Conservation (phyloP, 2,113 vertebrate species). For the Apteryx mantelli region DNA sequence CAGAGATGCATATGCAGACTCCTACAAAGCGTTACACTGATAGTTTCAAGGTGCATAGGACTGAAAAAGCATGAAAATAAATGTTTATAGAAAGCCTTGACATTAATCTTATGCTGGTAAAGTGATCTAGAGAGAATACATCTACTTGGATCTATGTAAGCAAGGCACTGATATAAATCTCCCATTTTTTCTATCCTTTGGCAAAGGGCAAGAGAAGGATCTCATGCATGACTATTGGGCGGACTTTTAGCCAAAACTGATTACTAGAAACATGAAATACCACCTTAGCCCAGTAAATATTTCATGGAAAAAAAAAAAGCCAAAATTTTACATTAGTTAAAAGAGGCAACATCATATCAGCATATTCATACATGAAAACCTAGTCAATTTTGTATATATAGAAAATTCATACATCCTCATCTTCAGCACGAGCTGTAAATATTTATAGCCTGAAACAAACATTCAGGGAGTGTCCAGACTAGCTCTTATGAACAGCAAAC, state of each 20-base stretch:
- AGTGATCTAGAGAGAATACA: not conserved
- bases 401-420: not conserved
- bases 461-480: not conserved
- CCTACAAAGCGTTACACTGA: not conserved
- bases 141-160: not conserved
- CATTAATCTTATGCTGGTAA: not conserved
- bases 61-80: not conserved
- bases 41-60: not conserved
- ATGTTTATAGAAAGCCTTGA: not conserved
- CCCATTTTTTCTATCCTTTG: not conserved
- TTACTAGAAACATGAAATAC: not conserved
- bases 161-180: not conserved
- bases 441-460: not conserved
- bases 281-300: not conserved
- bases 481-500: conserved; percentile 4
- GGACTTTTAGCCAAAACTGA: not conserved
- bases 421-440: not conserved
- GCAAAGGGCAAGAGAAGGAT: not conserved
- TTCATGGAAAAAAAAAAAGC: not conserved
- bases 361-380: not conserved
- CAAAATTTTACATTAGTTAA: not conserved
- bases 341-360: not conserved
- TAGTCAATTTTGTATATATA: not conserved
- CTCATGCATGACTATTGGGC: not conserved
- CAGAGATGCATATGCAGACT: not conserved